These are phyloP conservation scores for Anguilla rostrata DNA, from an alignment of 2,113 vertebrate species.

Conservation along the genomic window DNA sequence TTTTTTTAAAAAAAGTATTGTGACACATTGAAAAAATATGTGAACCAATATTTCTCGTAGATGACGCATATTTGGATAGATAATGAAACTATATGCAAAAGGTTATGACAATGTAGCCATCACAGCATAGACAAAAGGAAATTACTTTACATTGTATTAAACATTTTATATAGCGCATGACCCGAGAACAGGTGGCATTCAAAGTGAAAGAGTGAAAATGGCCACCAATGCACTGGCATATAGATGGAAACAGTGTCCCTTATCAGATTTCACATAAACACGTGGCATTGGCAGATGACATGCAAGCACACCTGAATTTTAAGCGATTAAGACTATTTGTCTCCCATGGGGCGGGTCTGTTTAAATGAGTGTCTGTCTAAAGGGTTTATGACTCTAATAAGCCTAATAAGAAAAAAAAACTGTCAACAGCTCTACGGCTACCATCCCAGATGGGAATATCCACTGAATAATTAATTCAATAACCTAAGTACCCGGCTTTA, in stretches of 20 bases:
- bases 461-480: not conserved
- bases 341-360: not conserved
- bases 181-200: not conserved
- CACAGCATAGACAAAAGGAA: not conserved
- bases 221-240: not conserved
- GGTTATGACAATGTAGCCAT: not conserved
- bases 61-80: too few species aligned
- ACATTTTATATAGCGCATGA: not conserved
- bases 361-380: not conserved
- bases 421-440: not conserved
- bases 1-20: not conserved
- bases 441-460: not conserved
- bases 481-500: not conserved
- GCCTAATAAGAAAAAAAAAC: not conserved
- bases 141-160: not conserved
- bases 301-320: too few species aligned
- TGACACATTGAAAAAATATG: too few species aligned
- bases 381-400: not conserved
- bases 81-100: not conserved
- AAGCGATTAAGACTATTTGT: too few species aligned
- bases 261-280: too few species aligned
- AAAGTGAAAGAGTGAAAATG: not conserved
- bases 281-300: too few species aligned
- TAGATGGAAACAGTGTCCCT: not conserved
- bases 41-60: too few species aligned